These are phyloP conservation scores for Dusona sp. DNA, from an alignment of 2,888 invertebrate genomes.

Conservation along the genomic window DNA sequence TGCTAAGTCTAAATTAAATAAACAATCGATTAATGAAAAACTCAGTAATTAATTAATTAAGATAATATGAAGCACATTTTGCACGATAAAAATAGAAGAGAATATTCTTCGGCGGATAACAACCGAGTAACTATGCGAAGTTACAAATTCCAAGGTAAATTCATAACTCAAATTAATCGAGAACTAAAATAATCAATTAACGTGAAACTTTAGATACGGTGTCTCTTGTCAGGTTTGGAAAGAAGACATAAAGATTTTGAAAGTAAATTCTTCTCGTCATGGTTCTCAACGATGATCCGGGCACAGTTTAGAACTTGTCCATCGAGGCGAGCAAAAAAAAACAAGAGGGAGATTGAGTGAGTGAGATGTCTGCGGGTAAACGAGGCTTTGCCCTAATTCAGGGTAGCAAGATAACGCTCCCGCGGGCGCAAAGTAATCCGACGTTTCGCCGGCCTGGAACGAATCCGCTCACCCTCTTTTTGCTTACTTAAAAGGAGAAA, in stretches of 20 bases:
- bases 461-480: slow-evolving; percentile 39
- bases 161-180: neutral
- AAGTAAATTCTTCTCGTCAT: slow-evolving; percentile 42
- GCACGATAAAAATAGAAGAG: neutral
- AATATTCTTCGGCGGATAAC: neutral
- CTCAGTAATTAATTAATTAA: neutral
- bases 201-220: neutral
- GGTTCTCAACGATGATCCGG: slow-evolving; percentile 24
- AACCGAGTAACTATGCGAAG: neutral
- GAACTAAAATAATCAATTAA: slow-evolving; percentile 5
- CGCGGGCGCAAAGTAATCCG: slow-evolving; percentile 66
- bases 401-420: slow-evolving; percentile 65
- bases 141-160: neutral
- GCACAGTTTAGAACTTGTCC: slow-evolving; percentile 44
- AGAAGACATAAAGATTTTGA: slow-evolving; percentile 39
- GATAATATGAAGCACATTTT: neutral
- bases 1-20: neutral
- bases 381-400: slow-evolving; percentile 66
- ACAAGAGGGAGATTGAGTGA: slow-evolving; percentile 29
- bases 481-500: slow-evolving; percentile 6
- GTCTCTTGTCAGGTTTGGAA: neutral
- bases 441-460: slow-evolving; percentile 60
- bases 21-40: too few relatives aligned
- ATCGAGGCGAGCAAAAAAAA: neutral
- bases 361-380: slow-evolving; percentile 57